phyloP scores from a whole-genome alignment of 1,140 invertebrate species.

The Lepidotrigona ventralis region DNA sequence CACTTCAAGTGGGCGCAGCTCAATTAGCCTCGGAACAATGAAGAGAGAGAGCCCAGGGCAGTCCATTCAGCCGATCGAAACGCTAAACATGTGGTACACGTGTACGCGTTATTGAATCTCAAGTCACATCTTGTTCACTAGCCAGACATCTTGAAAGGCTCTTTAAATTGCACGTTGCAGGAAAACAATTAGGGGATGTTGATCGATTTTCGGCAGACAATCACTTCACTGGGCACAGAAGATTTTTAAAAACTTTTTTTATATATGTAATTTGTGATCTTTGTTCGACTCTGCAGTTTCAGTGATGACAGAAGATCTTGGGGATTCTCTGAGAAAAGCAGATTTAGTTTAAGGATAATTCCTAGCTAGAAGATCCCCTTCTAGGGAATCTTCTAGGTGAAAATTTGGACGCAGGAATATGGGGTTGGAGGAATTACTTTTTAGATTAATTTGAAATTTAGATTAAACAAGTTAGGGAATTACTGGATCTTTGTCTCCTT shows the following conservation, averaged over 20 bases:
- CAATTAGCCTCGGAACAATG: constrained; percentile 55
- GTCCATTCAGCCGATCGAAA: constrained; percentile 54
- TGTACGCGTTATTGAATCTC: constrained; percentile 32
- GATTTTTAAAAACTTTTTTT: background rate
- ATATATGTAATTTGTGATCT: too few species aligned
- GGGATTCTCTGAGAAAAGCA: too few species aligned
- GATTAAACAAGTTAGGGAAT: too few species aligned
- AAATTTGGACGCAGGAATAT: too few species aligned
- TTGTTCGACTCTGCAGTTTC: too few species aligned
- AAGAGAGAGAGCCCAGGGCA: constrained; percentile 6
- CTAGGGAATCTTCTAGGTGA: too few species aligned
- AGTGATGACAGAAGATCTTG: too few species aligned
- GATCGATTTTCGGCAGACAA: background rate
- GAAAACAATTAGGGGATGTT: constrained; percentile 9
- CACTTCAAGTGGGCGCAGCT: constrained; percentile 54
- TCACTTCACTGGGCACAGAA: background rate
- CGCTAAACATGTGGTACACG: constrained; percentile 40
- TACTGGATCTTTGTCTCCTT: too few species aligned
- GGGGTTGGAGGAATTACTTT: too few species aligned
- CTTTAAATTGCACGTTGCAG: constrained; percentile 13
- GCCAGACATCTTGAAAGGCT: constrained; percentile 1
- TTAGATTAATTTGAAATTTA: too few species aligned
- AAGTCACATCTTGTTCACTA: constrained; percentile 28
- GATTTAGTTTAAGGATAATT: too few species aligned
- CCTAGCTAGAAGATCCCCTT: too few species aligned